Percentiles rank a stretch among this genome's conserved stretches.
These are phyloP conservation scores for Vollenhovia emeryi DNA, from an alignment of 1,140 invertebrate genomes.

Conservation along the genomic window DNA sequence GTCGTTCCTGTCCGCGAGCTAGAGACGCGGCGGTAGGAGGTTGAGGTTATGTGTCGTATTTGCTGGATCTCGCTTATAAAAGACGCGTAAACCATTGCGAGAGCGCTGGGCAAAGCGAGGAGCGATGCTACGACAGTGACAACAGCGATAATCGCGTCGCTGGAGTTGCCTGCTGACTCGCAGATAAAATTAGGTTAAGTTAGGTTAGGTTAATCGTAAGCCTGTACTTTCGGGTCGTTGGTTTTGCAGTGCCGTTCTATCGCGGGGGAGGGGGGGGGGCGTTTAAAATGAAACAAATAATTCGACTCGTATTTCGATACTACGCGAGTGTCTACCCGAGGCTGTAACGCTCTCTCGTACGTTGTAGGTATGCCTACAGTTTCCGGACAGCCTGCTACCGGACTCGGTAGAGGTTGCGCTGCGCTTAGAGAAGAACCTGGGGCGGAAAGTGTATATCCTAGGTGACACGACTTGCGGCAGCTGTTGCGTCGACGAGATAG, in stretches of 20 bases:
- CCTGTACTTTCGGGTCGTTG: no score
- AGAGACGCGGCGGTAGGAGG: neutral
- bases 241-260: no score
- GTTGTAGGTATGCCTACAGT: conserved; percentile 94
- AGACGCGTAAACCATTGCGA: neutral
- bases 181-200: neutral
- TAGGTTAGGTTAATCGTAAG: neutral
- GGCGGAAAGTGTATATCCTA: conserved; percentile 91
- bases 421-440: conserved; percentile 87
- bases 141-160: neutral
- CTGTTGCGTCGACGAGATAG: conserved; percentile 97
- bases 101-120: neutral
- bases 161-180: neutral
- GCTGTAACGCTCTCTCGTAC: conserved; percentile 40
- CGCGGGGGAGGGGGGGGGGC: no score
- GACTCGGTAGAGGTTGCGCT: conserved; percentile 90
- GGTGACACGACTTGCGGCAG: conserved; percentile 98
- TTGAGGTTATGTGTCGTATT: conserved; percentile 15
- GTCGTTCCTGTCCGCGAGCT: neutral
- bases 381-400: conserved; percentile 93
- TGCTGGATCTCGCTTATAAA: neutral
- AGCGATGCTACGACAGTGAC: neutral
- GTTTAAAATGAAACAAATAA: no score
- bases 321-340: neutral
- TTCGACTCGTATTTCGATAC: no score